Evolutionary conservation across 2,797 vertebrate genomes (phyloP), one percentile per base, ranked within the genome.

Genomic region (Enteromius trimaculatus): DNA sequence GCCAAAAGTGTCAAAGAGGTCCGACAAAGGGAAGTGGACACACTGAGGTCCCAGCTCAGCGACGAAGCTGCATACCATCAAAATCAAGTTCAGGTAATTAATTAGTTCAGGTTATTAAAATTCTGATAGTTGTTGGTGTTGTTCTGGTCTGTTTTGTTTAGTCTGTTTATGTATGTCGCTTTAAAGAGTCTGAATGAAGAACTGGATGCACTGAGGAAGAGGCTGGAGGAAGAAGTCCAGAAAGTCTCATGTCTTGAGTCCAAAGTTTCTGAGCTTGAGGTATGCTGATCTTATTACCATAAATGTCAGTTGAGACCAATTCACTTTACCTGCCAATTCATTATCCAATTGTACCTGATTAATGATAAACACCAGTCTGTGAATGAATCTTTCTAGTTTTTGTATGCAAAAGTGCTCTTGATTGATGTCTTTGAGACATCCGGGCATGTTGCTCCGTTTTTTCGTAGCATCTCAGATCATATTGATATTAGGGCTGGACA

Each of bases 1-100:
- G 87, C 91, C 31, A 92, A 93, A 85, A 91, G 80, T 75, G 83
- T 92, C 72, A 93, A 91, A 87, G 93, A 94, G 62, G 86, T 84
- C 0, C 93, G 90, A 31, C 91, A 92, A 80, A 95, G 95, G 86
- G 95, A 97, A 90, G 90, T 95, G 3, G 92, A 95, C 83, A 88
- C 92, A 3, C 86, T 97, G 53, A 96, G 90, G 82, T 93, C 95
- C 90, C 95, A 97, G 88, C 92, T 97, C 88, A 97, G 93, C 88
- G 93, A 94, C 76, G 94, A 97, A 83, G 91, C 95, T 89, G 85
- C 93, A 87, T 92, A 90, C 88, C 93, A 96, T 65, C 90, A 94
- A 87, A 92, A 88, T 89, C 95, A 94, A 91, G 88, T 96, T 37
- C 95, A 96, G 96, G 96, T 96, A 93, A 39, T 21, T 21, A 6